Conservation (phyloP, 2,888 invertebrate genomes). For the Hartigia nigra region DNA sequence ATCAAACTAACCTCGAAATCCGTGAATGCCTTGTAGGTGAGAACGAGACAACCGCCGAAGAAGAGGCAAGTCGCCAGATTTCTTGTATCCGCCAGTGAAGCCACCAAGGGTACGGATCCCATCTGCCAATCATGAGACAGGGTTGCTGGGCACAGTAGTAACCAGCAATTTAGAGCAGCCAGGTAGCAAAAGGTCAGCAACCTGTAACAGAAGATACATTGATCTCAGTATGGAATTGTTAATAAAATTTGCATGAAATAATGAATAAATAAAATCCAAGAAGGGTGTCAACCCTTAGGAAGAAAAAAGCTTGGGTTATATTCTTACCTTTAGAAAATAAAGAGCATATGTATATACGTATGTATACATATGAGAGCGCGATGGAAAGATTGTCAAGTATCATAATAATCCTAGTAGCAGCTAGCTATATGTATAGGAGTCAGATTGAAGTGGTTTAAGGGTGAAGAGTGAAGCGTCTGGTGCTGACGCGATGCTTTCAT, state of each 20-base stretch:
- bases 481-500: slow-evolving; percentile 52
- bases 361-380: slow-evolving; percentile 8
- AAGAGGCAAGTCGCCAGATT: slow-evolving; percentile 80
- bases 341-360: background rate
- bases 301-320: too few species aligned
- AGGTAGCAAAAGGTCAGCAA: slow-evolving; percentile 85
- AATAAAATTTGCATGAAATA: background rate
- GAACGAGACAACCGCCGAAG: slow-evolving; percentile 71
- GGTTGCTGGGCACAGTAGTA: slow-evolving; percentile 81
- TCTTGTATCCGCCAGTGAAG: slow-evolving; percentile 76
- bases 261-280: too few species aligned
- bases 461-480: slow-evolving; percentile 26
- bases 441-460: background rate
- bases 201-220: slow-evolving; percentile 68
- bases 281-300: background rate
- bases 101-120: slow-evolving; percentile 85
- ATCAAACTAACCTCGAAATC: slow-evolving; percentile 75
- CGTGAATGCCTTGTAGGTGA: slow-evolving; percentile 72
- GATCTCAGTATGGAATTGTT: too few species aligned
- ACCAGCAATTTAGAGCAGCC: slow-evolving; percentile 85
- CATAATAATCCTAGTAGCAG: background rate
- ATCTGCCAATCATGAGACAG: slow-evolving; percentile 92
- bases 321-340: too few species aligned
- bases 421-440: background rate
- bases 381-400: slow-evolving; percentile 14